These are phyloP conservation scores for Chloroclystis v-ata DNA, from an alignment of 2,888 invertebrate genomes.

Conservation along the genomic window DNA sequence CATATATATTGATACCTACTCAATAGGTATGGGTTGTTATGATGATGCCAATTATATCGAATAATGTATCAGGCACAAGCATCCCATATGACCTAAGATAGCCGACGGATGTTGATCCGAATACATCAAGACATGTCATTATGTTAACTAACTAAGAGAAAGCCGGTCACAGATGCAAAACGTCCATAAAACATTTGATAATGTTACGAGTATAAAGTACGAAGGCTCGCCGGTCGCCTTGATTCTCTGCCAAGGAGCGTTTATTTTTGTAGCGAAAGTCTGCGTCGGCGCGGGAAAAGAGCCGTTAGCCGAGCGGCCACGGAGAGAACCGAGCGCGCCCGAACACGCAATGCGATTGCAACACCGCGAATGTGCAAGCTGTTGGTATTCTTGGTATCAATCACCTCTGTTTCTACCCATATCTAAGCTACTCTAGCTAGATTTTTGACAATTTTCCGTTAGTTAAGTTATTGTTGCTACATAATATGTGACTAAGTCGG, in stretches of 20 bases:
- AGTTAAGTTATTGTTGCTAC: conserved; percentile 14
- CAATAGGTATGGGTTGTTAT: too few relatives aligned
- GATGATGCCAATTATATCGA: too few relatives aligned
- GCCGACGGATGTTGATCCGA: too few relatives aligned
- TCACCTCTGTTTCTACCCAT: conserved; percentile 22
- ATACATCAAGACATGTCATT: background rate
- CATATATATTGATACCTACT: too few relatives aligned
- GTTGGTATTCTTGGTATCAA: conserved; percentile 25
- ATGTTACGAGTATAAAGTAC: conserved; percentile 55
- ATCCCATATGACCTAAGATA: too few relatives aligned
- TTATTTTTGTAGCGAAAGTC: conserved; percentile 76
- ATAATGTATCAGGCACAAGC: too few relatives aligned
- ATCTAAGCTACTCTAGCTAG: conserved; percentile 18
- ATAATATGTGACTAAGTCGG: conserved; percentile 16
- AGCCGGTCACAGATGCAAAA: conserved; percentile 23
- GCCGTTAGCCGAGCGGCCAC: conserved; percentile 65
- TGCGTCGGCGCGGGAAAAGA: conserved; percentile 58
- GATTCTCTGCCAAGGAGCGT: conserved; percentile 74
- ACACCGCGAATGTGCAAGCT: conserved; percentile 43
- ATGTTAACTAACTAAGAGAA: conserved; percentile 12
- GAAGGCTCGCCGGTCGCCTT: conserved; percentile 75
- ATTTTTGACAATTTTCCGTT: conserved; percentile 32
- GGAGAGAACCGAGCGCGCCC: conserved; percentile 59
- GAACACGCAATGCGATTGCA: conserved; percentile 46
- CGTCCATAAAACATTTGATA: conserved; percentile 57